A percentile compares a stretch with the other conserved stretches of the same genome.
Conservation (phyloP, 2,888 invertebrate genomes). For the Entomobrya multifasciata region DNA sequence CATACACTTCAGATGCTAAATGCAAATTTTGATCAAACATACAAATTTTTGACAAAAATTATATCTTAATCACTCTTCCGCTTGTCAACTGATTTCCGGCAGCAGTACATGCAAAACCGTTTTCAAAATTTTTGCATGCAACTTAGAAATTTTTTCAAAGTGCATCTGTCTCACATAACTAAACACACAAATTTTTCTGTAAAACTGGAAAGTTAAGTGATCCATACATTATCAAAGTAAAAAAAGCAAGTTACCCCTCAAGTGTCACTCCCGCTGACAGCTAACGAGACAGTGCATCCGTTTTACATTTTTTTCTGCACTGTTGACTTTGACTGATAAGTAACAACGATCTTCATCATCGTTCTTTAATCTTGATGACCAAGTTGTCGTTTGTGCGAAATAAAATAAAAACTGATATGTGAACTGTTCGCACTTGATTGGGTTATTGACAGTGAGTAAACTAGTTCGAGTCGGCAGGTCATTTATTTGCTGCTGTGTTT, state of each 20-base stretch:
- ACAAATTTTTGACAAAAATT: no score
- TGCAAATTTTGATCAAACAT: background rate
- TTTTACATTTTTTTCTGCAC: slow-evolving; percentile 18
- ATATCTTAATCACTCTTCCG: slow-evolving; percentile 52
- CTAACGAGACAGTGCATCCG: slow-evolving; percentile 50
- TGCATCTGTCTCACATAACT: background rate
- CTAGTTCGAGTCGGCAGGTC: slow-evolving; percentile 46
- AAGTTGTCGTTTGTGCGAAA: slow-evolving; percentile 27
- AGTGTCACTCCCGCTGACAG: slow-evolving; percentile 52
- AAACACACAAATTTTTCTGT: no score
- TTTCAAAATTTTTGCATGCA: no score
- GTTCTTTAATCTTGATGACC: slow-evolving; percentile 15
- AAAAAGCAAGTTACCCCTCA: slow-evolving; percentile 47
- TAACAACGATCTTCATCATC: no score
- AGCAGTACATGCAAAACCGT: no score
- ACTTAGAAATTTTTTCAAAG: no score
- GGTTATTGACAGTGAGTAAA: slow-evolving; percentile 48
- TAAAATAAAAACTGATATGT: no score
- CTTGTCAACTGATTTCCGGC: slow-evolving; percentile 51
- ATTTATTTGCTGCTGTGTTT: background rate
- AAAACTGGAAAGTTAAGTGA: background rate
- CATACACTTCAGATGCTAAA: no score
- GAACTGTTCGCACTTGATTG: slow-evolving; percentile 35
- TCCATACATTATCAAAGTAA: no score
- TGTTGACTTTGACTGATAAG: background rate